These are phyloP conservation scores for Agonum fuliginosum DNA, from an alignment of 2,888 invertebrate genomes.

Conservation along the genomic window DNA sequence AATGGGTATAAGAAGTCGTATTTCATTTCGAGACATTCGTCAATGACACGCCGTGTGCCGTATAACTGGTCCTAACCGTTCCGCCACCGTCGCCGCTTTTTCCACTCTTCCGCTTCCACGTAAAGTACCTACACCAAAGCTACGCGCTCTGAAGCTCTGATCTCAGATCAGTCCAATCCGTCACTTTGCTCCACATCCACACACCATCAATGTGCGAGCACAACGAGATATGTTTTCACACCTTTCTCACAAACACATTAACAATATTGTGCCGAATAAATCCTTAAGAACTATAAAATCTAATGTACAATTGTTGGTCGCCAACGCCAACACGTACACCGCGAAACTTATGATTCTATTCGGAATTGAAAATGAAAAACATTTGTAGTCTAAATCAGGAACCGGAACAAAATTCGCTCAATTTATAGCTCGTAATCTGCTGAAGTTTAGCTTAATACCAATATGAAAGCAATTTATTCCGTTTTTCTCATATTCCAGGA, in stretches of 20 bases:
- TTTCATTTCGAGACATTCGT: conserved; percentile 48
- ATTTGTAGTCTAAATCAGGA: conserved; percentile 24
- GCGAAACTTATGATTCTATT: conserved; percentile 19
- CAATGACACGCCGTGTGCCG: conserved; percentile 35
- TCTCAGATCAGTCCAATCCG: conserved; percentile 9
- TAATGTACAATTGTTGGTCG: too few species aligned
- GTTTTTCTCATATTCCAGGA: background rate
- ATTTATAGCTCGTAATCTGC: conserved; percentile 26
- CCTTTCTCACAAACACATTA: conserved; percentile 14
- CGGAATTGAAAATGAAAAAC: conserved; percentile 31
- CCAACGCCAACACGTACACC: background rate
- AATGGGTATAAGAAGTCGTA: conserved; percentile 40
- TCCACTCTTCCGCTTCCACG: background rate
- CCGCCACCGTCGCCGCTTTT: background rate
- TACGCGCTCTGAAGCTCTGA: background rate
- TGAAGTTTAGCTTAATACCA: background rate
- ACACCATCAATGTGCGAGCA: background rate
- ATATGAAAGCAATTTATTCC: conserved; percentile 23
- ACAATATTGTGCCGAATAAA: conserved; percentile 8
- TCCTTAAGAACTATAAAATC: too few species aligned
- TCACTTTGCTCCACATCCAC: background rate
- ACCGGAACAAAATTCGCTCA: conserved; percentile 18
- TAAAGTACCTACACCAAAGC: background rate
- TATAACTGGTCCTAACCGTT: too few species aligned
- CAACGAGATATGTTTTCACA: background rate